These are phyloP conservation scores for Hylaeus volcanicus DNA, from an alignment of 1,140 invertebrate genomes.

Conservation along the genomic window DNA sequence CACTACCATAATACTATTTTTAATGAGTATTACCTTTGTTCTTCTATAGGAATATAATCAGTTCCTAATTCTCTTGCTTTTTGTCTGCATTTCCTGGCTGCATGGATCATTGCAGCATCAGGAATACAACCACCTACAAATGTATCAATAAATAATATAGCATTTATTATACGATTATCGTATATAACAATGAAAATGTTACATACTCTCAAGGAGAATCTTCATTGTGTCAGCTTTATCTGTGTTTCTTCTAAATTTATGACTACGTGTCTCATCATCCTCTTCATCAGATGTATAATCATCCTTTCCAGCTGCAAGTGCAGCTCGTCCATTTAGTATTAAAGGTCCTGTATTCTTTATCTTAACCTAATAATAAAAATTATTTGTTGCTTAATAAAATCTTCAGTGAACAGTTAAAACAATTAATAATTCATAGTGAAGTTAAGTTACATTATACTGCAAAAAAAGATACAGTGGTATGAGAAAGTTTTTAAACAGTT, in stretches of 20 bases:
- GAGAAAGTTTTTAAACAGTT: not conserved
- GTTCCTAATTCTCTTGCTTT: slow-evolving; percentile 89
- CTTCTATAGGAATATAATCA: slow-evolving; percentile 90
- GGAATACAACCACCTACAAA: slow-evolving; percentile 91
- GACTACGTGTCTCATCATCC: slow-evolving; percentile 77
- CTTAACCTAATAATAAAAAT: slow-evolving; percentile 77
- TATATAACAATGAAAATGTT: not conserved
- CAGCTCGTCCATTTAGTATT: slow-evolving; percentile 90
- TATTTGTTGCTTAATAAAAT: slow-evolving; percentile 33
- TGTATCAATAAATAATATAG: slow-evolving; percentile 2
- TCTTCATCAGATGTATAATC: slow-evolving; percentile 88
- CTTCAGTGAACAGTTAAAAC: not conserved
- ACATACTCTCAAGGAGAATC: slow-evolving; percentile 86
- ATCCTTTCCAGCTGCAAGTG: slow-evolving; percentile 87
- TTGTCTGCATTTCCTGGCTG: slow-evolving; percentile 94
- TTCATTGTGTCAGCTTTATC: slow-evolving; percentile 85
- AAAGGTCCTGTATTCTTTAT: slow-evolving; percentile 82
- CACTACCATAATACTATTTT: slow-evolving; percentile 1
- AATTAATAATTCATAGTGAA: slow-evolving; percentile 5
- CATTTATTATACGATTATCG: not conserved
- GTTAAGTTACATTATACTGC: slow-evolving; percentile 4
- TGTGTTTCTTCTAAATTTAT: slow-evolving; percentile 83
- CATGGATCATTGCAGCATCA: slow-evolving; percentile 97
- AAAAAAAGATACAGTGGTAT: not conserved
- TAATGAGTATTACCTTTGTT: slow-evolving; percentile 75